phyloP scores from a whole-genome alignment of 2,797 vertebrate species.

The Lepus oiostolus region DNA sequence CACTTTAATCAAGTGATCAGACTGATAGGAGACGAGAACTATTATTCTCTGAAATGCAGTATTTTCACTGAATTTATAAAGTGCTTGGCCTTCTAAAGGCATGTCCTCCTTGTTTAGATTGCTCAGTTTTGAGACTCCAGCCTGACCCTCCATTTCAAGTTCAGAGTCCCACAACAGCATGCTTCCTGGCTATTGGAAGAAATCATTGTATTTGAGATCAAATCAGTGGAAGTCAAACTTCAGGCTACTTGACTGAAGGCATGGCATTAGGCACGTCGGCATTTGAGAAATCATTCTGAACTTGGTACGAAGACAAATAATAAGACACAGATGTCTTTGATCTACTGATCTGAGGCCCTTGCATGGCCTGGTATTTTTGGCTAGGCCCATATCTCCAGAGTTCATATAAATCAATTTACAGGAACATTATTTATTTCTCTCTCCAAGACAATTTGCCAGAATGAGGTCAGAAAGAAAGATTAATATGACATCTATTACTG shows the following conservation, averaged over 20 bases:
- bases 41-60: neutral
- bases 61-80: neutral
- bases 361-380: conserved; percentile 21
- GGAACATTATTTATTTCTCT: conserved; percentile 80
- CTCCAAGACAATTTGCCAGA: conserved; percentile 82
- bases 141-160: neutral
- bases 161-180: neutral
- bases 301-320: conserved; percentile 40
- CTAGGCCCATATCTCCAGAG: conserved; percentile 58
- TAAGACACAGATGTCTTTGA: conserved; percentile 62
- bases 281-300: conserved; percentile 20
- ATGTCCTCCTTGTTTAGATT: neutral
- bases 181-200: neutral
- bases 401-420: conserved; percentile 82
- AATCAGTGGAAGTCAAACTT: conserved; percentile 1
- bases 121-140: neutral
- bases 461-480: conserved; percentile 84
- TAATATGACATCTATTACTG: conserved; percentile 75
- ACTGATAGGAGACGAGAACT: neutral
- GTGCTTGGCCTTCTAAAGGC: neutral
- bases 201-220: neutral
- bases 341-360: conserved; percentile 27
- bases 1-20: neutral
- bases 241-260: neutral
- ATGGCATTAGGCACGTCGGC: conserved; percentile 1